These are phyloP conservation scores for Eristalis intricaria DNA, from an alignment of 2,888 invertebrate species.

Conservation along the genomic window DNA sequence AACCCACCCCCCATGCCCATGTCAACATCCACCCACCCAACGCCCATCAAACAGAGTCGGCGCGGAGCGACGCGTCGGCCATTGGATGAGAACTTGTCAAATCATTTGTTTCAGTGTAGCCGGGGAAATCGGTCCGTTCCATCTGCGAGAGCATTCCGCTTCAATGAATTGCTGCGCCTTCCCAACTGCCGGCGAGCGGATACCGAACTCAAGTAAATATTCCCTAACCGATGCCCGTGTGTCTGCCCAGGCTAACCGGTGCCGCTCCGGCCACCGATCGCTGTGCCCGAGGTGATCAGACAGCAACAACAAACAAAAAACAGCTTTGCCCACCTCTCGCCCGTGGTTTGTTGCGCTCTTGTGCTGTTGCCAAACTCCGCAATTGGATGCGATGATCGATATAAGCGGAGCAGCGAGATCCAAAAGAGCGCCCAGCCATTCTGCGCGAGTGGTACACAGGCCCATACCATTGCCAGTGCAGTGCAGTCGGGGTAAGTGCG, in stretches of 20 bases:
- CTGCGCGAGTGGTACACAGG: not conserved
- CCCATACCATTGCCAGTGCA: slow-evolving; percentile 2
- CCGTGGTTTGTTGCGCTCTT: not conserved
- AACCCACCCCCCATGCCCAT: too few relatives aligned
- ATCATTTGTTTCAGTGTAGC: slow-evolving; percentile 31
- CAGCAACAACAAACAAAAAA: slow-evolving; percentile 67
- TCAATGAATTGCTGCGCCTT: slow-evolving; percentile 55
- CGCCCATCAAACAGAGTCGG: too few relatives aligned
- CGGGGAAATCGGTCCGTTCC: not conserved
- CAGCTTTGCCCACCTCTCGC: slow-evolving; percentile 58
- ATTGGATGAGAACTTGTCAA: not conserved
- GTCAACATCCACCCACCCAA: not conserved
- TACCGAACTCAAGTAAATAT: slow-evolving; percentile 60
- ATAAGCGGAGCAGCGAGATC: slow-evolving; percentile 42
- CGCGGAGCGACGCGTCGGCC: not conserved
- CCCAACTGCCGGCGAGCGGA: slow-evolving; percentile 43
- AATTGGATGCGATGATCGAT: slow-evolving; percentile 69
- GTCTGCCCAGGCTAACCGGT: slow-evolving; percentile 54
- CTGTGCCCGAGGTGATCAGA: slow-evolving; percentile 51
- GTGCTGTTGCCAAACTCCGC: slow-evolving; percentile 36
- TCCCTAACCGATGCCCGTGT: slow-evolving; percentile 64
- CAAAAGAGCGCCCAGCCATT: slow-evolving; percentile 37
- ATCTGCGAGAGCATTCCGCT: slow-evolving; percentile 8
- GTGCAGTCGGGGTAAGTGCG: not conserved
- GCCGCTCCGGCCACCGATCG: slow-evolving; percentile 19